Evolutionary conservation across 2,888 invertebrate genomes (phyloP).

Genomic region (Eudemis profundana): DNA sequence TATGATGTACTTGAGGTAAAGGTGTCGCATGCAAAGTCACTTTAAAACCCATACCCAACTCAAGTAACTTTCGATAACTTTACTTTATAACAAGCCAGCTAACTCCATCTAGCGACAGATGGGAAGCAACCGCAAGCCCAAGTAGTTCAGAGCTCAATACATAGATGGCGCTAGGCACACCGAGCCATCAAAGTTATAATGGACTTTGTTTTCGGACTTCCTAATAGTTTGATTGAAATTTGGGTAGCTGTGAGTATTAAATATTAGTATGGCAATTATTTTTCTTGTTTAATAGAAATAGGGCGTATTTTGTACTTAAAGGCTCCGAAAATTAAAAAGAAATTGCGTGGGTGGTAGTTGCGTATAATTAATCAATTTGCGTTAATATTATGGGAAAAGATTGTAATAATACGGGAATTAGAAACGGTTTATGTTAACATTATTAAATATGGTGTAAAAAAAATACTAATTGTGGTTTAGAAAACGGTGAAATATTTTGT

Average conservation of each 20-base stretch:
- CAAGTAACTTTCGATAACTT: conserved; percentile 4
- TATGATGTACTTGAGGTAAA: no score
- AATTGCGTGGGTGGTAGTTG: no score
- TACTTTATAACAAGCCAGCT: conserved; percentile 1
- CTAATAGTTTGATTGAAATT: conserved; percentile 41
- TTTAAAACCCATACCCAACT: neutral
- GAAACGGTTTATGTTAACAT: no score
- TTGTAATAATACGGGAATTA: no score
- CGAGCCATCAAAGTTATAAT: conserved; percentile 30
- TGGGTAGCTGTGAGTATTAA: neutral
- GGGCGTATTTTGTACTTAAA: neutral
- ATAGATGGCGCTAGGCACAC: conserved; percentile 30
- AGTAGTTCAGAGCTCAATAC: neutral
- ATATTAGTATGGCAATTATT: conserved; percentile 8
- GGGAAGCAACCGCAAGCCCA: conserved; percentile 3
- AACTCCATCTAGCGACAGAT: conserved; percentile 25
- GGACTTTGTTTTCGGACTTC: conserved; percentile 38
- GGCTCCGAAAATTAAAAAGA: neutral
- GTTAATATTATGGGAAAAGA: no score
- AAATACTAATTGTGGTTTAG: no score
- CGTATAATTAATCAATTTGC: no score
- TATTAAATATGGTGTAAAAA: no score
- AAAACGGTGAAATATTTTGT: no score
- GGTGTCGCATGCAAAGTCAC: no score
- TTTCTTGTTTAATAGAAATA: neutral